Evolutionary conservation across 2,888 invertebrate species (phyloP).

Genomic region (Pyrrhopygopsis socrates): DNA sequence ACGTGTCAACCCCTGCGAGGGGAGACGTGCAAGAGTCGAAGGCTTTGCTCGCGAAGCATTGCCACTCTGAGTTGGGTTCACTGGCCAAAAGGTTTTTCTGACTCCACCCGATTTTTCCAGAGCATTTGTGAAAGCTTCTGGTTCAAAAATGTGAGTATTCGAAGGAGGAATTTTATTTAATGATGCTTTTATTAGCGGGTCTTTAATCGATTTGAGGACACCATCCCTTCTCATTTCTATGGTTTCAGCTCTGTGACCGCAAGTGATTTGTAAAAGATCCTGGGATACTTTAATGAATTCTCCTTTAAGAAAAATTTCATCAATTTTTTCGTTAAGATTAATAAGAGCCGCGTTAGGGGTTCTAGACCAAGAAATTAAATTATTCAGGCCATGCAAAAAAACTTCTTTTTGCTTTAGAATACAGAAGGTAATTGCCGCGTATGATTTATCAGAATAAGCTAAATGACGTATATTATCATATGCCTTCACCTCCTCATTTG

Average conservation of each 20-base stretch:
- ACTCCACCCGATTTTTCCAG: background rate
- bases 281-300: no score
- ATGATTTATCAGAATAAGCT: constrained; percentile 42
- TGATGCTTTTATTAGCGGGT: no score
- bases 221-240: no score
- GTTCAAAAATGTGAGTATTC: background rate
- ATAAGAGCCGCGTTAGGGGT: no score
- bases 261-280: no score
- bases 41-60: background rate
- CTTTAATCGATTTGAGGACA: no score
- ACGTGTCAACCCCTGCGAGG: background rate
- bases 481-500: constrained; percentile 53
- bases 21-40: background rate
- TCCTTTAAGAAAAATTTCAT: no score
- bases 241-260: no score
- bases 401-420: constrained; percentile 54
- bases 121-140: background rate
- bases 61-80: background rate
- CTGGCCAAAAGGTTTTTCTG: no score
- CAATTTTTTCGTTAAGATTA: no score
- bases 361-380: no score
- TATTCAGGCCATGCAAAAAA: background rate
- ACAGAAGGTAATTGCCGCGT: constrained; percentile 54
- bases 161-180: no score
- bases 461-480: constrained; percentile 48